These are phyloP conservation scores for Clinocottus analis DNA, from an alignment of 2,113 vertebrate species.

Conservation along the genomic window DNA sequence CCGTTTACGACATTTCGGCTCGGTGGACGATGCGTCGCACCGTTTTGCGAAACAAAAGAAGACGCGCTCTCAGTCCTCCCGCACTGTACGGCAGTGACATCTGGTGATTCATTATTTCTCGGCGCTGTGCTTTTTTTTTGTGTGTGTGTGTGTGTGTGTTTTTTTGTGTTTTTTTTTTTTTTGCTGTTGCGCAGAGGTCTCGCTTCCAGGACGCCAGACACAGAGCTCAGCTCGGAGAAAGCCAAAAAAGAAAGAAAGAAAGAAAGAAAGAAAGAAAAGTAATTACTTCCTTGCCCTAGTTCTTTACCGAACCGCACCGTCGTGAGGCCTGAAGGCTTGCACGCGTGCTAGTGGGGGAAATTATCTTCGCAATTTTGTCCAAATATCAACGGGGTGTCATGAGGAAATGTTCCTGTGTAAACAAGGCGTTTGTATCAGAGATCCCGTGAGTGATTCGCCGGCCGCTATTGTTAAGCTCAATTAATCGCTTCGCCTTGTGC, in stretches of 20 bases:
- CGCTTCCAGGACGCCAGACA: constrained; percentile 4
- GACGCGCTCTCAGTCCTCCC: neutral
- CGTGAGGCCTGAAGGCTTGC: constrained; percentile 35
- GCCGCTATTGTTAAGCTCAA: constrained; percentile 66
- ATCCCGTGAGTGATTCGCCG: constrained; percentile 52
- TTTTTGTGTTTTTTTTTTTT: no score
- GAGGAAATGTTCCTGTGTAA: constrained; percentile 55
- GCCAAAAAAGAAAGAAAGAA: neutral
- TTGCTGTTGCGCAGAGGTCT: neutral
- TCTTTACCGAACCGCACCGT: constrained; percentile 33
- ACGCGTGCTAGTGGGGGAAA: constrained; percentile 36
- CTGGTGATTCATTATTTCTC: neutral
- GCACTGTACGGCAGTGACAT: neutral
- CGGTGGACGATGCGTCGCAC: neutral
- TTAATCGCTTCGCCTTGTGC: constrained; percentile 70
- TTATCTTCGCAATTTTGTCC: constrained; percentile 52
- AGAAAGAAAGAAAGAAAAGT: constrained; percentile 16
- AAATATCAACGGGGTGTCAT: constrained; percentile 52
- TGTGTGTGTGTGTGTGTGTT: no score
- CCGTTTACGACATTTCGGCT: neutral
- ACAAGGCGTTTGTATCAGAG: constrained; percentile 55
- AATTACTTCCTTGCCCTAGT: constrained; percentile 53
- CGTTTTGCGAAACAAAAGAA: neutral
- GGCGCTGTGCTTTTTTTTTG: neutral
- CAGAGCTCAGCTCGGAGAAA: constrained; percentile 13